These are phyloP conservation scores for Drosophila colorata DNA, from an alignment of 2,888 invertebrate genomes.

Conservation along the genomic window DNA sequence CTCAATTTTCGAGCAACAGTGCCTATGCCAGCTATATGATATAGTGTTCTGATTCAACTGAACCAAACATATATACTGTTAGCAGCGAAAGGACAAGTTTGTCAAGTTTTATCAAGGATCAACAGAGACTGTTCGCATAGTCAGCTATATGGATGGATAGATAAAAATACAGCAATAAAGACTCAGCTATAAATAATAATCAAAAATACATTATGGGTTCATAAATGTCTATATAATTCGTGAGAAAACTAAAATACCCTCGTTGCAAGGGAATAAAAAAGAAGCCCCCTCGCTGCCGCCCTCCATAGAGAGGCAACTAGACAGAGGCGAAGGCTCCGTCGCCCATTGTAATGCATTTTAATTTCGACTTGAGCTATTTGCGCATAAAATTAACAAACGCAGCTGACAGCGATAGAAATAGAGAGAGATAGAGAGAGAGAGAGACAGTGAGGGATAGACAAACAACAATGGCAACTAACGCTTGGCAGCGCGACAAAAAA, in stretches of 20 bases:
- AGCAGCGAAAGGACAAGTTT: no score
- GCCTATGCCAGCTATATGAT: no score
- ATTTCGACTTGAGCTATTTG: slow-evolving; percentile 67
- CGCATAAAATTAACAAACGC: slow-evolving; percentile 59
- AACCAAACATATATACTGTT: no score
- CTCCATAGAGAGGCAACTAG: neutral
- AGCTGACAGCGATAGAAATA: slow-evolving; percentile 8
- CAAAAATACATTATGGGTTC: no score
- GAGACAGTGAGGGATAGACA: slow-evolving; percentile 11
- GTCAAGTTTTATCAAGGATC: no score
- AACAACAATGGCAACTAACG: slow-evolving; percentile 9
- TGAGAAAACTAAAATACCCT: neutral
- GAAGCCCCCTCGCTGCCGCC: neutral
- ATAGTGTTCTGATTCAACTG: no score
- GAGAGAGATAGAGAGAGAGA: neutral
- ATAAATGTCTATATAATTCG: neutral
- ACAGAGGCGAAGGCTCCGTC: slow-evolving; percentile 28
- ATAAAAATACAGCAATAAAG: no score
- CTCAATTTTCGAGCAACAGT: no score
- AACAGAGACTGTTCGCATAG: no score
- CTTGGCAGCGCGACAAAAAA: slow-evolving; percentile 28
- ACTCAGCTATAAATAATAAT: no score
- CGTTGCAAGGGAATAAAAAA: neutral
- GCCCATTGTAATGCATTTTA: slow-evolving; percentile 65
- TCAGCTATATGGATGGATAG: no score